These are phyloP conservation scores for Gorsachius magnificus DNA, from an alignment of 2,797 vertebrate species.

Conservation along the genomic window DNA sequence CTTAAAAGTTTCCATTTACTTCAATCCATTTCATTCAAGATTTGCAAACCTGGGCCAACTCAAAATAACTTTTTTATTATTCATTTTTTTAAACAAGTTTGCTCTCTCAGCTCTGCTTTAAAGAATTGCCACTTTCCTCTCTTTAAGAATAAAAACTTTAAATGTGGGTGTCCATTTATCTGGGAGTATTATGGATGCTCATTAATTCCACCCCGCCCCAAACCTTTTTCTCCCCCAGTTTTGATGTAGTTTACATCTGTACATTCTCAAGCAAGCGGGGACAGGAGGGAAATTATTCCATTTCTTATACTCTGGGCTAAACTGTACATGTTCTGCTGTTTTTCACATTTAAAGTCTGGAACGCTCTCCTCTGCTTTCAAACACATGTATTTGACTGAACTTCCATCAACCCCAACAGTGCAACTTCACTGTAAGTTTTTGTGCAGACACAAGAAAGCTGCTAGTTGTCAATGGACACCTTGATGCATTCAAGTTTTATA, in stretches of 20 bases:
- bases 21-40: background rate
- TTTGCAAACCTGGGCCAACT: background rate
- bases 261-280: conserved; percentile 34
- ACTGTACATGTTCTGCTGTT: conserved; percentile 59
- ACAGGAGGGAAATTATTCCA: conserved; percentile 11
- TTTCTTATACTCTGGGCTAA: conserved; percentile 33
- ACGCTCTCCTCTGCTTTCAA: conserved; percentile 34
- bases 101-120: background rate
- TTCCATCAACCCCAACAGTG: conserved; percentile 53
- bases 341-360: conserved; percentile 72
- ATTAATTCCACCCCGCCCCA: background rate
- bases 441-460: conserved; percentile 68
- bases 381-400: conserved; percentile 68
- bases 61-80: background rate
- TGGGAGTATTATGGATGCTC: background rate
- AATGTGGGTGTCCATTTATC: background rate
- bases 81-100: background rate
- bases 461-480: conserved; percentile 71
- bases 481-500: conserved; percentile 45
- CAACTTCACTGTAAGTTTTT: conserved; percentile 59
- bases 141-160: background rate
- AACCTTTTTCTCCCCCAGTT: background rate
- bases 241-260: conserved; percentile 41
- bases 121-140: background rate
- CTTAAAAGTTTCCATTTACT: conserved; percentile 23